Base-by-base conservation (phyloP, 2,888 invertebrate species). In the Diaprepes abbreviatus region DNA sequence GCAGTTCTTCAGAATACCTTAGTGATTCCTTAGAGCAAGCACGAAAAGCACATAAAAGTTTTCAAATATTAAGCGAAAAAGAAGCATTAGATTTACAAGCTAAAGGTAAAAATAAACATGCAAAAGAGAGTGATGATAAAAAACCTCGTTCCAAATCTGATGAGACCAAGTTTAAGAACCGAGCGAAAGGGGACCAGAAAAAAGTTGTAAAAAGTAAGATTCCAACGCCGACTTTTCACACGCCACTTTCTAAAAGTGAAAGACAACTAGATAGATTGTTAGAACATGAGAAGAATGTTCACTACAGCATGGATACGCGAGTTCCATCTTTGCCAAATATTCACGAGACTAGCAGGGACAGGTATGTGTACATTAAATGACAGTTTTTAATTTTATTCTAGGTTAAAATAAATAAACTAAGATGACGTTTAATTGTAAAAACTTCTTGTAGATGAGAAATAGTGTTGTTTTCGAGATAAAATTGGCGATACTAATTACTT, bases 291-390 rank as follows among this genome's bases (percentile, higher is more conserved):
- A 57, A 74, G 31, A 74, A 74, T 58, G 58, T 57, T 1, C 71
- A 75, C 28, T 73, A 73, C 4, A 74, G 64, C 21, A 54, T 78
- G 48, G 82, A 82, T 40, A 71, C 75, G 0, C 72, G 79, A 24
- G 74, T 83, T 31, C 82, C 83, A 3, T 81, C 82, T 1, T 74
- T 83, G 50, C 83, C 83, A 3, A 79, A 81, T 62, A 78, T 79
- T 38, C 73, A 77, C 60, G 76, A 76, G 5, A 66, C 62, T 3
- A 58, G 55, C 17, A 21, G 60, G 21, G 66, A 63, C 10, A 45
- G 68, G 68, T 69, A 58, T 55, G 28, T 36, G 5, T 36, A 19
- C n/a, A n/a, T n/a, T n/a, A n/a, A n/a, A n/a, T n/a, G n/a, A n/a
- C n/a, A n/a, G n/a, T n/a, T n/a, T n/a, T n/a, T n/a, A n/a, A n/a